Base-by-base conservation (phyloP, 2,113 vertebrate species). In the Microcebus murinus region DNA sequence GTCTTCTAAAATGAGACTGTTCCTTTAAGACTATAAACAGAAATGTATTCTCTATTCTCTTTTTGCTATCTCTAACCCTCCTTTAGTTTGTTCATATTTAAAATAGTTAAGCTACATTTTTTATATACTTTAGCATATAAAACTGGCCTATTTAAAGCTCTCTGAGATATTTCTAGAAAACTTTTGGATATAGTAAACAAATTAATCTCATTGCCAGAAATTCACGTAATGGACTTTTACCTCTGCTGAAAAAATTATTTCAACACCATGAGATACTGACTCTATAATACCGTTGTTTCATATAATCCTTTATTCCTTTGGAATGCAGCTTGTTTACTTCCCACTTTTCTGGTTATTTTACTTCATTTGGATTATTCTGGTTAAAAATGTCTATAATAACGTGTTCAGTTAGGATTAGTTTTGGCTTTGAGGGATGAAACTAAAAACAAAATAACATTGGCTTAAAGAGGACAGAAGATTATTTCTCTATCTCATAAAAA, bases 171-270 rank as follows among this genome's bases (percentile, higher is more conserved):
- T 93, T 59, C 39, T 97, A 11, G 73, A 91, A 68, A 91, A 81
- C 13, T 76, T 88, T 94, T 90, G 10, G 86, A 85, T 84, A 39
- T 76, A 70, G 17, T 92, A 81, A 14, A 85, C 25, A 85, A n/a
- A 70, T 77, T 91, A 97, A 95, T 92, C 23, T 82, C 11, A 82
- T 73, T 95, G 11, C 50, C 82, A 96, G 42, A 92, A 93, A 91
- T 94, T 91, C 18, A 77, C 23, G 39, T 67, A 93, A 9, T 39
- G 14, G 6, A 36, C 55, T 70, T 82, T 65, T 45, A n/a, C 29
- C 21, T 90, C 57, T 79, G 18, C 8, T 25, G 6, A 8, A 70
- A 83, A 94, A 94, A 76, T 63, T 74, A 65, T 71, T 74, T 95
- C 48, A 70, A 3, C 90, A 12, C 45, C 20, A 25, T 61, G 36